Evolutionary conservation across 2,797 vertebrate genomes (phyloP), one percentile per base, ranked within the genome.

Genomic region (Enteromius anoplus): DNA sequence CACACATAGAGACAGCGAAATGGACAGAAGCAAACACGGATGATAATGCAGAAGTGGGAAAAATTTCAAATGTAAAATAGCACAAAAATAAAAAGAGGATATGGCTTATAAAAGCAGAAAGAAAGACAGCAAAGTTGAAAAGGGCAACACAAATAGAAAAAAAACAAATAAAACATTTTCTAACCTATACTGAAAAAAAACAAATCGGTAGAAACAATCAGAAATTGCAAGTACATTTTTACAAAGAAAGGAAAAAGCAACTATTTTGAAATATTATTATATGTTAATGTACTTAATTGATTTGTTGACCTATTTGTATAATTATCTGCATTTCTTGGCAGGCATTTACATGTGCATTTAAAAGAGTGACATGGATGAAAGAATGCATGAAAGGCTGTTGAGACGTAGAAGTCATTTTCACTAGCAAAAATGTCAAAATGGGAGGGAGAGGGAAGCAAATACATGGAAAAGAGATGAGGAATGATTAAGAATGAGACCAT

Each of bases 1-100:
- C 11, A 86, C 26, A 79, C 17, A 60, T 23, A 72, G 32, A 82
- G 51, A 60, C 77, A 17, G 60, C 19, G 14, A 81, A 40, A 73
- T 68, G 49, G 72, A 80, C 51, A 60, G 55, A 75, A 40, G 32
- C 42, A 66, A 51, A 70, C 3, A 64, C 23, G 32, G 2, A 32
- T 23, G 2, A 75, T 64, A 64, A 65, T 58, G 34, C 21, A 26
- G 64, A 45, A 45, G 76, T 47, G 42, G 21, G 26, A 3, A 75
- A 45, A 42, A 75, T 32, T 9, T 42, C 0, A 42, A 42, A 42
- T 45, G 10, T 68, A 11, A 26, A 58, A 68, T 21, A n/a, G 68
- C n/a, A 10, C 34, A 68, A 11, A 42, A 51, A 32, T 17, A 77
- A 73, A 68, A 83, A 71, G 55, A 37, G 64, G 55, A 70, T 60